phyloP scores from a whole-genome alignment of 2,113 vertebrate genomes.

The Ptilorrhoa leucosticta region DNA sequence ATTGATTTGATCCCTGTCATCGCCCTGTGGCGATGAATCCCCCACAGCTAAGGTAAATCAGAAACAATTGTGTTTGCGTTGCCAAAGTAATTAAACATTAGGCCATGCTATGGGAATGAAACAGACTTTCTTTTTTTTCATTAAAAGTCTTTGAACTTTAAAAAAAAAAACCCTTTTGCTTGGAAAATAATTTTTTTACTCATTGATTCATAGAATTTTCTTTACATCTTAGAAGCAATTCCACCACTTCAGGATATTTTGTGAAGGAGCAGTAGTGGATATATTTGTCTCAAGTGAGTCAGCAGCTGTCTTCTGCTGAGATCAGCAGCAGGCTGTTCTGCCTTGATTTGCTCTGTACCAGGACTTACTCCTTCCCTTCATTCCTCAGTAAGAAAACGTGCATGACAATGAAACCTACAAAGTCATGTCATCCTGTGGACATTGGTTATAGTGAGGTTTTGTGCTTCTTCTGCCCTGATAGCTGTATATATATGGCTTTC shows the following conservation, averaged over 20 bases:
- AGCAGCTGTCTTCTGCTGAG: not conserved
- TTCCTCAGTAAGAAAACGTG: not conserved
- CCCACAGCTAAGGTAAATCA: not conserved
- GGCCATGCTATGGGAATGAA: not conserved
- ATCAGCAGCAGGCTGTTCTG: not conserved
- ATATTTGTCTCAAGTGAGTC: not conserved
- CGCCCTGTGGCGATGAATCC: not conserved
- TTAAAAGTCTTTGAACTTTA: not conserved
- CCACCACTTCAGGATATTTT: not conserved
- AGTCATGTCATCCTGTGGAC: not conserved
- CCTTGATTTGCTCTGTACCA: not conserved
- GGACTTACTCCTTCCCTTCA: not conserved
- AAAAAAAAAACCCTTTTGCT: rapidly evolving
- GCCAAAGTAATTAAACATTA: not conserved
- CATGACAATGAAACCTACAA: not conserved
- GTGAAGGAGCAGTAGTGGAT: not conserved
- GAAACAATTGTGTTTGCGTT: not conserved
- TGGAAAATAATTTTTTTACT: not conserved
- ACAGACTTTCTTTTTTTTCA: not conserved
- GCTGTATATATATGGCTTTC: not conserved
- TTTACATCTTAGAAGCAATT: not conserved
- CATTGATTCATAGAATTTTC: not conserved
- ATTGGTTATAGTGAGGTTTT: not conserved
- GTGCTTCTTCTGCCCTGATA: not conserved
- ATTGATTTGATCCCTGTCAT: not conserved